Evolutionary conservation across 2,797 vertebrate species (phyloP).

Genomic region (Rhyacichthys aspro): DNA sequence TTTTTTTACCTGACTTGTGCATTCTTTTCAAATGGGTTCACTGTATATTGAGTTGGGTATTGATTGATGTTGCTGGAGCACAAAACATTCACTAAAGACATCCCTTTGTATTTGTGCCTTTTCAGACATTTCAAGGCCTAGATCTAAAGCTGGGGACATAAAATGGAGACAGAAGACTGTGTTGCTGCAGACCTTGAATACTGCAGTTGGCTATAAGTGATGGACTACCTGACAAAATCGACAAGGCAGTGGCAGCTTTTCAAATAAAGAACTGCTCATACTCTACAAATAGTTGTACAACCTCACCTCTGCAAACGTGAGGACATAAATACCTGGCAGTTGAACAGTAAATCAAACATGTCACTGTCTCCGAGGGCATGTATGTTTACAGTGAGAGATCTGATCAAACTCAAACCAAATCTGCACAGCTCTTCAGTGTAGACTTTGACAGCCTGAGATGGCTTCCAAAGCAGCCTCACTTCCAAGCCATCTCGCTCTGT

Average conservation of each 20-base stretch:
- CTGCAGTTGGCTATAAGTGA: background rate
- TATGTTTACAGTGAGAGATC: slow-evolving; percentile 13
- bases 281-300: background rate
- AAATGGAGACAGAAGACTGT: background rate
- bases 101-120: too few species aligned
- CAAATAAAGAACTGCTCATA: background rate
- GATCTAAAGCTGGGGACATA: background rate
- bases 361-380: background rate
- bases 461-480: slow-evolving; percentile 18
- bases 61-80: too few species aligned
- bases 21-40: too few species aligned
- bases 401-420: slow-evolving; percentile 35
- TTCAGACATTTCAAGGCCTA: background rate
- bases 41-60: too few species aligned
- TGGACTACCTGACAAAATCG: background rate
- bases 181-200: background rate
- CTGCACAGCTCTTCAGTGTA: slow-evolving; percentile 29
- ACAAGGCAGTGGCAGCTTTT: background rate
- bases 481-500: slow-evolving; percentile 20
- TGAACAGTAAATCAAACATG: slow-evolving; percentile 8
- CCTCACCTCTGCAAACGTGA: slow-evolving; percentile 6
- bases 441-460: slow-evolving; percentile 36
- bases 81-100: too few species aligned
- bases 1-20: too few species aligned
- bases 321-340: slow-evolving; percentile 7